Evolutionary conservation across 2,888 invertebrate genomes (phyloP).

Genomic region (Muschampia plurimacula): DNA sequence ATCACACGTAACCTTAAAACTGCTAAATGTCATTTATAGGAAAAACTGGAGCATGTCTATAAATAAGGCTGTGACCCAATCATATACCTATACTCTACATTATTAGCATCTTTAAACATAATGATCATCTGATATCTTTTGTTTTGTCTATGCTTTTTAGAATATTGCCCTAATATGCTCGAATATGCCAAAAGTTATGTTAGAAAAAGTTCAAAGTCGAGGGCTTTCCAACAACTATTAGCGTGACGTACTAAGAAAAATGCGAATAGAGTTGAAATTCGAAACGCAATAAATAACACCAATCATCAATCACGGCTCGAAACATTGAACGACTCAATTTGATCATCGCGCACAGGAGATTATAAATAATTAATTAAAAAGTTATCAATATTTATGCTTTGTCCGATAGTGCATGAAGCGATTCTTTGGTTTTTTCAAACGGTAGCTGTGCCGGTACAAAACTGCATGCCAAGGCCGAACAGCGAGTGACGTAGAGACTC

Average conservation of each 20-base stretch:
- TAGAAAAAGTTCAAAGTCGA: no score
- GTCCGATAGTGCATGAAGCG: slow-evolving; percentile 70
- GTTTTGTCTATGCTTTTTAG: no score
- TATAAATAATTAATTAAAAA: slow-evolving; percentile 71
- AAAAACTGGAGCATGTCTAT: no score
- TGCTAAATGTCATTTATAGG: no score
- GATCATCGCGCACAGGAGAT: slow-evolving; percentile 59
- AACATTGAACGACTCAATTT: slow-evolving; percentile 68
- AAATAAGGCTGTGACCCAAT: no score
- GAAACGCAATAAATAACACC: slow-evolving; percentile 13
- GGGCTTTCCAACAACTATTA: neutral
- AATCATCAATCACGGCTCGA: slow-evolving; percentile 57
- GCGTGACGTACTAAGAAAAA: neutral
- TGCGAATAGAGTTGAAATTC: neutral
- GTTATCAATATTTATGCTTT: slow-evolving; percentile 73
- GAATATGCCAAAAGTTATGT: no score
- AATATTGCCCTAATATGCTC: no score
- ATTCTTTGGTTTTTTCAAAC: slow-evolving; percentile 70
- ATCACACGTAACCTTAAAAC: no score
- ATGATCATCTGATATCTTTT: no score
- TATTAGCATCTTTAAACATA: no score
- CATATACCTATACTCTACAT: no score
- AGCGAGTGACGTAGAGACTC: slow-evolving; percentile 70
- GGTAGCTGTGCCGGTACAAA: slow-evolving; percentile 65
- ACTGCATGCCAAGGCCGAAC: slow-evolving; percentile 68